These are phyloP conservation scores for Recurvirostra avosetta DNA, from an alignment of 2,113 vertebrate species.

Conservation along the genomic window DNA sequence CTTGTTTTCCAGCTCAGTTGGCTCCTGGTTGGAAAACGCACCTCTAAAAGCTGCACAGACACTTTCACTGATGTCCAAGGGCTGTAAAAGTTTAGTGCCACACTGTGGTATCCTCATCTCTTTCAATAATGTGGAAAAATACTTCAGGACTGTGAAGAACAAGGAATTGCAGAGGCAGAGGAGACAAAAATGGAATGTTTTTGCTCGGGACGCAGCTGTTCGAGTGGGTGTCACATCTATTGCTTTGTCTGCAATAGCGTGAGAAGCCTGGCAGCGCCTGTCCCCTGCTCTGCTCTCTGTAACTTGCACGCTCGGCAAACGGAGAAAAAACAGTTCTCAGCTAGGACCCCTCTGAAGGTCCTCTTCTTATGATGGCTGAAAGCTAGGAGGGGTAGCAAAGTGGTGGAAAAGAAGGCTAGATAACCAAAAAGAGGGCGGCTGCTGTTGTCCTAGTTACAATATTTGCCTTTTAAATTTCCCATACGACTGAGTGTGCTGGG, in stretches of 20 bases:
- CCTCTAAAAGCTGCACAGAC: neutral
- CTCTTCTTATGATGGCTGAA: neutral
- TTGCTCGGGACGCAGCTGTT: neutral
- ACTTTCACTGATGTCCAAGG: neutral
- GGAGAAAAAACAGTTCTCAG: neutral
- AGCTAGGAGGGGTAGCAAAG: neutral
- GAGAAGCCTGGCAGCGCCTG: neutral
- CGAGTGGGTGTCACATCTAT: neutral
- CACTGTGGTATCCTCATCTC: neutral
- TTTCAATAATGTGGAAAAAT: neutral
- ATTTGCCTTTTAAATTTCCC: neutral
- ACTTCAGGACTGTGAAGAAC: neutral
- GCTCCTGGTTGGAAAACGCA: neutral
- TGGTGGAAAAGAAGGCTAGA: neutral
- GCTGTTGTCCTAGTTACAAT: neutral
- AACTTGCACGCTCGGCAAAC: rapidly evolving
- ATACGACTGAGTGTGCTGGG: rapidly evolving
- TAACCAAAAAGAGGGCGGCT: neutral
- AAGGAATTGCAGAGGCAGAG: neutral
- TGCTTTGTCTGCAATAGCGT: neutral
- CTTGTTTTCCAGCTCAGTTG: neutral
- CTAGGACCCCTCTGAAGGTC: neutral
- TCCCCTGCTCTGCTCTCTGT: neutral
- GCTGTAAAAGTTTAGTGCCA: neutral
- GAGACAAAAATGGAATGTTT: neutral